Percentiles rank a stretch among this genome's conserved stretches.
These are phyloP conservation scores for Cylas formicarius DNA, from an alignment of 1,140 invertebrate species.

Conservation along the genomic window DNA sequence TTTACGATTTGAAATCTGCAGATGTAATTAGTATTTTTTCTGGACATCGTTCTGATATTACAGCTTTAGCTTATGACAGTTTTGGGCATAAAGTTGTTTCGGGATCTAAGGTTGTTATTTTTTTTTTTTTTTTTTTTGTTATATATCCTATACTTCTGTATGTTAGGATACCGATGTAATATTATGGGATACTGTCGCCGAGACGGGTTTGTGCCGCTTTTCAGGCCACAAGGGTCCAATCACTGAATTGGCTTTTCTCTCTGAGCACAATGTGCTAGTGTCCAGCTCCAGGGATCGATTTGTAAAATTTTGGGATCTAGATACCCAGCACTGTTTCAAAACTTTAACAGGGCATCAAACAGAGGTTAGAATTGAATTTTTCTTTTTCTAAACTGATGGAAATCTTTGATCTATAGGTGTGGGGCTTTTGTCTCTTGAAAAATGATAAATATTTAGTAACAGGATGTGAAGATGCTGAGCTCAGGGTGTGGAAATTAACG, in stretches of 20 bases:
- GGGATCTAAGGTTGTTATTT: slow-evolving; percentile 53
- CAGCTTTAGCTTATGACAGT: slow-evolving; percentile 72
- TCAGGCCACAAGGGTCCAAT: slow-evolving; percentile 88
- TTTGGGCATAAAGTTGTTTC: slow-evolving; percentile 75
- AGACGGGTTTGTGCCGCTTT: slow-evolving; percentile 80
- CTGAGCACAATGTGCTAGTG: slow-evolving; percentile 68
- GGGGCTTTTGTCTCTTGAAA: slow-evolving; percentile 73
- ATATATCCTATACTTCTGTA: slow-evolving; percentile 16
- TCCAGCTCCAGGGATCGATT: slow-evolving; percentile 91
- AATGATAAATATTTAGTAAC: slow-evolving; percentile 77
- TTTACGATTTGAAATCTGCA: slow-evolving; percentile 66
- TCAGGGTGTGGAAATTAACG: slow-evolving; percentile 74
- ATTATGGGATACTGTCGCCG: slow-evolving; percentile 89
- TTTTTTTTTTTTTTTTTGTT: not conserved
- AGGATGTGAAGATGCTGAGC: slow-evolving; percentile 75
- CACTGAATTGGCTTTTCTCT: slow-evolving; percentile 81
- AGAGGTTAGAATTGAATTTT: slow-evolving; percentile 48
- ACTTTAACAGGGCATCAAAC: slow-evolving; percentile 77
- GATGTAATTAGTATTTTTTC: slow-evolving; percentile 72
- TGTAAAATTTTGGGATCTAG: slow-evolving; percentile 96
- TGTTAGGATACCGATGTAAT: slow-evolving; percentile 87
- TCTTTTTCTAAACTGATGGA: slow-evolving; percentile 6
- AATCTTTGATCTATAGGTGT: slow-evolving; percentile 58
- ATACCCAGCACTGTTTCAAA: slow-evolving; percentile 92
- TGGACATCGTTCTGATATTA: slow-evolving; percentile 83